Base-by-base conservation (phyloP, 2,113 vertebrate genomes). In the Hippolais icterina region DNA sequence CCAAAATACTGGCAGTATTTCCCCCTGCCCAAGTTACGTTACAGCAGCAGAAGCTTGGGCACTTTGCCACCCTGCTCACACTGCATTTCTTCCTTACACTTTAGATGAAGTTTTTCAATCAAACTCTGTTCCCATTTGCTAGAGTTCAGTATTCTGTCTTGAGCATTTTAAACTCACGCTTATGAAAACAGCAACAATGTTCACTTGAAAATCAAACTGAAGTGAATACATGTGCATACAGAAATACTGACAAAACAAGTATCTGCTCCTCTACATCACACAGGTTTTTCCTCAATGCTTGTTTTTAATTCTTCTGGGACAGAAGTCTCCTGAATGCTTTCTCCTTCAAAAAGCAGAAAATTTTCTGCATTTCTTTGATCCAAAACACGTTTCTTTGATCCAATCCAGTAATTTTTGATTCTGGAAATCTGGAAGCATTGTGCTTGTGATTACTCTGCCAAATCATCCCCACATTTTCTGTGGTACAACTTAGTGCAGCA, bases 401-500 rank as follows among this genome's bases (percentile, higher is more conserved):
- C 52, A 77, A 72, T 7, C 5, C 59, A 21, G 33, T 22, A 0
- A 37, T 49, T 90, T 85, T 28, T 1, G 0, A 9, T 46, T 92
- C 66, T 66, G 71, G 35, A 76, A n/a, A 80, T 11, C 13, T 27
- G 41, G 25, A 39, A 86, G 25, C 24, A 46, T 20, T 47, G 37
- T 17, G 17, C 7, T 47, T 52, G 39, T n/a, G 42, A 25, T 47
- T 66, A 37, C 35, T 39, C 66, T 66, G 64, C 15, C 22, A 60
- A 52, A 44, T 25, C 5, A 1, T 44, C 60, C 27, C 60, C 29
- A 21, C 28, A 11, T 42, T 47, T 66, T 33, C 68, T 63, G 24
- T 5, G 27, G 63, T 25, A 39, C 1, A 0, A 39, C 29, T 47
- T 37, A 24, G 42, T 47, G 75, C 82, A 77, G 59, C 2, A 1